Conservation (phyloP, 1,140 invertebrate species). For the Helicoverpa armigera region DNA sequence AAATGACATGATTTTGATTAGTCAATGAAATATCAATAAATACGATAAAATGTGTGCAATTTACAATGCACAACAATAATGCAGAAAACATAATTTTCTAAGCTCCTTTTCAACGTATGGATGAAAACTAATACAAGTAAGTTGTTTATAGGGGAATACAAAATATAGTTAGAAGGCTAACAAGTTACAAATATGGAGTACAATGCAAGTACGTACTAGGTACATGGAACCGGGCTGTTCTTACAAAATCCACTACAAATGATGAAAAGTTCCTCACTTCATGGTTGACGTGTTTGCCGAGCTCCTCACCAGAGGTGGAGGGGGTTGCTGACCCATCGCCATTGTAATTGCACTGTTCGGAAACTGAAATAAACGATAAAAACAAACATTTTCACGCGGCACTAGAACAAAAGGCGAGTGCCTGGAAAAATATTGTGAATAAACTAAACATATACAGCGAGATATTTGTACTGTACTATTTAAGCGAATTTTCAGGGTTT, state of each 20-base stretch:
- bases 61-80: not conserved
- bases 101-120: not conserved
- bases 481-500: not conserved
- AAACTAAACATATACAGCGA: not conserved
- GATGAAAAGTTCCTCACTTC: conserved; percentile 77
- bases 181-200: not conserved
- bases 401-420: conserved; percentile 36
- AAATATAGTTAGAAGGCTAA: conserved; percentile 14
- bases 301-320: conserved; percentile 82
- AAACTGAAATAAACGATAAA: conserved; percentile 83
- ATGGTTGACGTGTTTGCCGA: conserved; percentile 80
- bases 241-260: conserved; percentile 45
- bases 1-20: not conserved
- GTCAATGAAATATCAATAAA: not conserved
- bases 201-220: not conserved
- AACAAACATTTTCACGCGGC: conserved; percentile 64
- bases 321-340: conserved; percentile 84
- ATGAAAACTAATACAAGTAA: not conserved
- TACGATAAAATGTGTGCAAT: not conserved
- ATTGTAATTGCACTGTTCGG: conserved; percentile 85
- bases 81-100: not conserved
- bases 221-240: conserved; percentile 48
- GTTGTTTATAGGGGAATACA: conserved; percentile 1
- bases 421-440: conserved; percentile 3
- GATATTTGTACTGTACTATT: not conserved